phyloP scores from a whole-genome alignment of 2,888 invertebrate genomes.

The Parasteatoda lunata region DNA sequence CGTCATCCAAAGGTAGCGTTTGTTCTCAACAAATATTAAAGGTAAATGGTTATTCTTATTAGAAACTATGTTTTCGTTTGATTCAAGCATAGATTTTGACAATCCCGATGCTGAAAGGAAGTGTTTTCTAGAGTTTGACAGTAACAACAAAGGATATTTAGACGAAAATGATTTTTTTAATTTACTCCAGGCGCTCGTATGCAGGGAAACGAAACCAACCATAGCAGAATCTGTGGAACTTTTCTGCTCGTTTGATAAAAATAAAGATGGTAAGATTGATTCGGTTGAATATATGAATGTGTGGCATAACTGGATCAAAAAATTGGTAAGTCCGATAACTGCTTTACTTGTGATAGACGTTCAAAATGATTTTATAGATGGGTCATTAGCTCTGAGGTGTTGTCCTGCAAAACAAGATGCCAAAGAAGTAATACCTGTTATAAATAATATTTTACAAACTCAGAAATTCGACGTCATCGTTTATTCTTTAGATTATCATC shows the following conservation, averaged over 20 bases:
- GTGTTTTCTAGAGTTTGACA: constrained; percentile 17
- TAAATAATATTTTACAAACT: constrained; percentile 81
- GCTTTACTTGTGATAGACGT: constrained; percentile 96
- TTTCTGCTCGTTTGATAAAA: constrained; percentile 53
- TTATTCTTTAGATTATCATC: constrained; percentile 98
- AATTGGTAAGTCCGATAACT: constrained; percentile 89
- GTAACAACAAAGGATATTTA: not conserved
- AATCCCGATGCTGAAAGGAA: not conserved
- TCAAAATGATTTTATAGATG: constrained; percentile 97
- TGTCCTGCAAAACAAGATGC: constrained; percentile 94
- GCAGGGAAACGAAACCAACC: not conserved
- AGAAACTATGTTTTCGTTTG: too few species aligned
- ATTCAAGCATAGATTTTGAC: not conserved
- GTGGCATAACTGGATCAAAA: constrained; percentile 88
- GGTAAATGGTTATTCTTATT: too few species aligned
- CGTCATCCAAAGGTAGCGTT: too few species aligned
- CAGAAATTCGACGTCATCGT: constrained; percentile 88
- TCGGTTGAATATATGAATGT: constrained; percentile 87
- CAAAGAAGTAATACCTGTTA: constrained; percentile 90
- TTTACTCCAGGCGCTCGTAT: not conserved
- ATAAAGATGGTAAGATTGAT: constrained; percentile 78
- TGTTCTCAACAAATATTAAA: too few species aligned
- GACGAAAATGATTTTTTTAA: constrained; percentile 12
- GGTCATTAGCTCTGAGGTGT: constrained; percentile 92
- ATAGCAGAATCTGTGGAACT: constrained; percentile 10